These are phyloP conservation scores for Rallus crepitans DNA, from an alignment of 2,797 vertebrate genomes.

Conservation along the genomic window DNA sequence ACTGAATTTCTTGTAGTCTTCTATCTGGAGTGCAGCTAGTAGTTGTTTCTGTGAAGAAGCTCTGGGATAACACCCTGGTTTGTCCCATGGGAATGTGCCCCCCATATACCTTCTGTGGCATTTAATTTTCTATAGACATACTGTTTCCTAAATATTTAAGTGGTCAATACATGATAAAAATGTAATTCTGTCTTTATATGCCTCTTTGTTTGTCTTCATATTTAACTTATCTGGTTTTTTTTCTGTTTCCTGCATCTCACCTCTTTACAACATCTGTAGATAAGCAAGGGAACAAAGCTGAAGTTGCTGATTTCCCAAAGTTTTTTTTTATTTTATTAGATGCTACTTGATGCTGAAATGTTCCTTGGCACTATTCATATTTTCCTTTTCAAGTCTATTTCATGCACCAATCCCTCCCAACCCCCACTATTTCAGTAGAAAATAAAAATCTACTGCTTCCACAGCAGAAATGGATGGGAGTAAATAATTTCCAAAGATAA, in stretches of 20 bases:
- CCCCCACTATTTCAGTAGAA: not conserved
- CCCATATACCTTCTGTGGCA: not conserved
- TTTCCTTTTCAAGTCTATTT: not conserved
- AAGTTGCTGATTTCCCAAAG: not conserved
- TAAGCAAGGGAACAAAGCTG: not conserved
- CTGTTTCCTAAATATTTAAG: not conserved
- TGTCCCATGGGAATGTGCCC: not conserved
- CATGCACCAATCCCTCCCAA: not conserved
- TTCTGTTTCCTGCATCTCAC: not conserved
- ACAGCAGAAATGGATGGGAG: not conserved
- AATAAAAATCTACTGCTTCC: not conserved
- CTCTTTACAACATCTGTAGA: not conserved
- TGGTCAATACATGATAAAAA: not conserved
- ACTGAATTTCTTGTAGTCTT: not conserved
- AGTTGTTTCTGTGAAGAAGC: not conserved
- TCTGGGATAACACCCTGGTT: not conserved
- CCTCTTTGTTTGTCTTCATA: not conserved
- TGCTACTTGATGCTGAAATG: not conserved
- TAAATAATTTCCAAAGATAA: not conserved
- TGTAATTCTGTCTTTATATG: not conserved
- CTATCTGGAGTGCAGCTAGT: not conserved
- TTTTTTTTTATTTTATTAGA: slow-evolving; percentile 12
- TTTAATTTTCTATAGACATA: not conserved
- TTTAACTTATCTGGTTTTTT: not conserved
- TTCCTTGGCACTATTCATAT: not conserved